Conservation (phyloP, 2,888 invertebrate species). For the Chirona hameri region DNA sequence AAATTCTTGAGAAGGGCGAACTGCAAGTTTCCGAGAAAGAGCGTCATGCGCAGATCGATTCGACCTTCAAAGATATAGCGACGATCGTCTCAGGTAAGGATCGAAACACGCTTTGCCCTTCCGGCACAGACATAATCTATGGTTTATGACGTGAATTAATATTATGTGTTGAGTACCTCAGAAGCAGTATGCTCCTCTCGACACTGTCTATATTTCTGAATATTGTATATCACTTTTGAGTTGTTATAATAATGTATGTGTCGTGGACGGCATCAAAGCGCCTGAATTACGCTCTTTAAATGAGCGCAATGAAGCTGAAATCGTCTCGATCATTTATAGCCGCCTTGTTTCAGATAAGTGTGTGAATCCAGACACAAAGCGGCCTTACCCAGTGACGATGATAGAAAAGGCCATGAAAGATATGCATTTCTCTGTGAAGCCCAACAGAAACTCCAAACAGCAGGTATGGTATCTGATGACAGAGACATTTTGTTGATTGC, state of each 20-base stretch:
- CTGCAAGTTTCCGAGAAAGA: conserved; percentile 98
- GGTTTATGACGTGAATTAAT: too few species aligned
- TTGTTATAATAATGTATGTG: too few species aligned
- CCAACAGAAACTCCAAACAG: conserved; percentile 91
- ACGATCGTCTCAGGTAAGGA: conserved; percentile 74
- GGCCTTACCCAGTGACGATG: conserved; percentile 91
- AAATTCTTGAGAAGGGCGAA: conserved; percentile 89
- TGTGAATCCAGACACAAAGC: conserved; percentile 93
- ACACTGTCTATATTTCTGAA: too few species aligned
- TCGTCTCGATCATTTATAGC: conserved; percentile 37
- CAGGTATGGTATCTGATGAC: conserved; percentile 46
- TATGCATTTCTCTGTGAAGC: conserved; percentile 91
- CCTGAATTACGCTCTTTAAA: too few species aligned
- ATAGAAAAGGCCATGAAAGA: conserved; percentile 98
- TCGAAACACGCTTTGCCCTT: too few species aligned
- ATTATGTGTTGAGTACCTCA: too few species aligned
- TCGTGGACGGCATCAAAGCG: too few species aligned
- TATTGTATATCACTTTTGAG: too few species aligned
- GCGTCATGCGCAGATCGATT: conserved; percentile 81
- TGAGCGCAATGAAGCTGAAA: too few species aligned
- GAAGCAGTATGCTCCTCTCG: too few species aligned
- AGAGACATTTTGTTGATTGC: too few species aligned
- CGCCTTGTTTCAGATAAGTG: conserved; percentile 66
- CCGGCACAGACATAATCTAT: too few species aligned
- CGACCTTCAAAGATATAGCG: conserved; percentile 86